Conservation (phyloP, 2,888 invertebrate species). For the Venustoraphidia nigricollis region DNA sequence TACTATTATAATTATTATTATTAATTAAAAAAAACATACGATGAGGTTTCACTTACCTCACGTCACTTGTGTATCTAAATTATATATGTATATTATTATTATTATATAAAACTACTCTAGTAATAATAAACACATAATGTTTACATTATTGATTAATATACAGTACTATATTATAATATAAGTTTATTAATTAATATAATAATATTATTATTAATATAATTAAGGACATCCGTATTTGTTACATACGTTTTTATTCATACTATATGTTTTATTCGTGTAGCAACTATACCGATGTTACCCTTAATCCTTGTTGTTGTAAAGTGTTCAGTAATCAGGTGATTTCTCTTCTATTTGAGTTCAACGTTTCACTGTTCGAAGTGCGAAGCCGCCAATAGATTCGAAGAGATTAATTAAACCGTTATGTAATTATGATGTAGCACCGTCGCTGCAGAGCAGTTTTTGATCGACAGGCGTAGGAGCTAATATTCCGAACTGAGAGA, state of each 20-base stretch:
- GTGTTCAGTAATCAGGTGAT: no score
- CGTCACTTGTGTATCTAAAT: background rate
- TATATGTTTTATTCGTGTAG: constrained; percentile 7
- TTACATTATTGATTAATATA: no score
- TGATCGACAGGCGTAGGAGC: no score
- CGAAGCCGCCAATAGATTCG: no score
- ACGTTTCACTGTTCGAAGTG: no score
- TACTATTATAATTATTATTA: constrained; percentile 10
- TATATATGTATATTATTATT: constrained; percentile 2
- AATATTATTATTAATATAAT: constrained; percentile 9
- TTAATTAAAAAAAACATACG: constrained; percentile 11
- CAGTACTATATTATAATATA: no score
- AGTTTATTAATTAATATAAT: constrained; percentile 1
- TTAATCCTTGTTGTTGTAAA: constrained; percentile 9
- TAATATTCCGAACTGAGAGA: no score
- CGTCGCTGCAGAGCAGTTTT: no score
- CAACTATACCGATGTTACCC: constrained; percentile 13
- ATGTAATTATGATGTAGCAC: no score
- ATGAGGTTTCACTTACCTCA: constrained; percentile 6
- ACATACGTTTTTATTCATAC: constrained; percentile 8
- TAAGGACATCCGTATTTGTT: constrained; percentile 9
- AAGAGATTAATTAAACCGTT: no score
- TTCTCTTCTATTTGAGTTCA: no score
- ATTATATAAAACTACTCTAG: constrained; percentile 1
- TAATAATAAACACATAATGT: background rate